phyloP scores from a whole-genome alignment of 1,140 invertebrate species.

The Lasioglossum albipes region DNA sequence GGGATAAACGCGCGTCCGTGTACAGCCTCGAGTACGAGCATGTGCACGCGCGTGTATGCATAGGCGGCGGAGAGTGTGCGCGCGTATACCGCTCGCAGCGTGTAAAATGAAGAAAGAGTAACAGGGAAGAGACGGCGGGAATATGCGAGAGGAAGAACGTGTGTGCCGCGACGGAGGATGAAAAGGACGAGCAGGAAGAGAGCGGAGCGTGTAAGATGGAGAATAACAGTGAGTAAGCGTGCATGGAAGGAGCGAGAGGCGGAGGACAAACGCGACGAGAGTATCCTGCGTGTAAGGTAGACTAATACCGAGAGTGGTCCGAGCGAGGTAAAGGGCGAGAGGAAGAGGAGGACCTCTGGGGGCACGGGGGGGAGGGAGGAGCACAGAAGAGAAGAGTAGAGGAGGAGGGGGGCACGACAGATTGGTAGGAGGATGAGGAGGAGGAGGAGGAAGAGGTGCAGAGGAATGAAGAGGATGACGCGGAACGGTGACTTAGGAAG shows the following conservation, averaged over 20 bases:
- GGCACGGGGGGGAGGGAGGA: too few species aligned
- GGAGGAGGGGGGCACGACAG: too few species aligned
- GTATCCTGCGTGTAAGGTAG: conserved; percentile 37
- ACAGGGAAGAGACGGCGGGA: conserved; percentile 26
- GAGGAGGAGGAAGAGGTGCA: conserved; percentile 29
- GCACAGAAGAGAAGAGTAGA: too few species aligned
- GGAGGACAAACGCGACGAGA: conserved; percentile 16
- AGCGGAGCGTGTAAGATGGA: conserved; percentile 41
- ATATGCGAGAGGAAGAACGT: neutral
- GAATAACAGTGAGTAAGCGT: conserved; percentile 51
- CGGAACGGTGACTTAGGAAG: conserved; percentile 30
- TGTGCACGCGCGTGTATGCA: too few species aligned
- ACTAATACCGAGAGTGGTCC: conserved; percentile 24
- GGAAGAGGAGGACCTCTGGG: conserved; percentile 25
- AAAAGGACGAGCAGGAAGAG: conserved; percentile 52
- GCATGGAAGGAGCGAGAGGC: conserved; percentile 27
- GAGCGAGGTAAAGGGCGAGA: conserved; percentile 39
- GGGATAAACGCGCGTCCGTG: too few species aligned
- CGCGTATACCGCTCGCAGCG: neutral
- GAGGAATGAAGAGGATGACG: conserved; percentile 40
- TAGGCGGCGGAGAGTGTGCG: neutral
- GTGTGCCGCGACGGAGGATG: conserved; percentile 25
- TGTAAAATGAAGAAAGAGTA: conserved; percentile 55
- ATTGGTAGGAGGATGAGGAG: conserved; percentile 32
- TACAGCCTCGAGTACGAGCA: too few species aligned